Evolutionary conservation across 2,797 vertebrate species (phyloP).

Genomic region (Crocidura indochinensis): DNA sequence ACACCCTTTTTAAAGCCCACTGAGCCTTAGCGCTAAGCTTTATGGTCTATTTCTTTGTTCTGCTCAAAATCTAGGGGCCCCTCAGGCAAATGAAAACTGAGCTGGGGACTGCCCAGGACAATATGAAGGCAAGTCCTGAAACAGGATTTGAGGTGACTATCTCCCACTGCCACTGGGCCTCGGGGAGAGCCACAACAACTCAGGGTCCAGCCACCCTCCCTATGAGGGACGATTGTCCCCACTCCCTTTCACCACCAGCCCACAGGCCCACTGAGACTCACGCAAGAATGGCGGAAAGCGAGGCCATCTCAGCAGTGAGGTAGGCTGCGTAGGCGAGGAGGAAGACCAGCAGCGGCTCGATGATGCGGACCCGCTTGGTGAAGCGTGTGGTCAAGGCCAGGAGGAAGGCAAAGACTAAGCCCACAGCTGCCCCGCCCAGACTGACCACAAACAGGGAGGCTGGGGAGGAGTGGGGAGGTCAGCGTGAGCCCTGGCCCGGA

Average conservation of each 20-base stretch:
- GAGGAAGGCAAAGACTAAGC: constrained; percentile 96
- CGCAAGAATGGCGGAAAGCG: constrained; percentile 96
- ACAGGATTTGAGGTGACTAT: not conserved
- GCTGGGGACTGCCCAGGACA: not conserved
- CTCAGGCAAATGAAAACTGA: constrained; percentile 25
- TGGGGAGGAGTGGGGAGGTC: constrained; percentile 86
- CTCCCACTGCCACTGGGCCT: constrained; percentile 11
- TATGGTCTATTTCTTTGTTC: constrained; percentile 15
- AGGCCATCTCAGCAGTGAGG: constrained; percentile 97
- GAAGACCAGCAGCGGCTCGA: constrained; percentile 97
- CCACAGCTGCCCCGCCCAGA: constrained; percentile 95
- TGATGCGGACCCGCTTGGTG: constrained; percentile 98
- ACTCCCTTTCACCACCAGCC: constrained; percentile 45
- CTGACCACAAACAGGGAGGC: constrained; percentile 97
- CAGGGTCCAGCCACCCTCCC: constrained; percentile 25
- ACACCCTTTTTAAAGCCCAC: constrained; percentile 22
- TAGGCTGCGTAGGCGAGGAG: constrained; percentile 97
- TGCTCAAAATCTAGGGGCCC: constrained; percentile 16
- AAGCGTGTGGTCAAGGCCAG: constrained; percentile 96
- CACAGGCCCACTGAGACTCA: constrained; percentile 89
- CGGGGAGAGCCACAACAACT: constrained; percentile 20
- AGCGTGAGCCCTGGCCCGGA: constrained; percentile 72
- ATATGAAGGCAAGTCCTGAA: constrained; percentile 20
- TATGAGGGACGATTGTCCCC: not conserved
- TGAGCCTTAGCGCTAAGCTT: not conserved